A percentile compares a stretch with the other conserved stretches of the same genome.
Conservation (phyloP, 2,888 invertebrate species). For the Parapristionchus giblindavisi region DNA sequence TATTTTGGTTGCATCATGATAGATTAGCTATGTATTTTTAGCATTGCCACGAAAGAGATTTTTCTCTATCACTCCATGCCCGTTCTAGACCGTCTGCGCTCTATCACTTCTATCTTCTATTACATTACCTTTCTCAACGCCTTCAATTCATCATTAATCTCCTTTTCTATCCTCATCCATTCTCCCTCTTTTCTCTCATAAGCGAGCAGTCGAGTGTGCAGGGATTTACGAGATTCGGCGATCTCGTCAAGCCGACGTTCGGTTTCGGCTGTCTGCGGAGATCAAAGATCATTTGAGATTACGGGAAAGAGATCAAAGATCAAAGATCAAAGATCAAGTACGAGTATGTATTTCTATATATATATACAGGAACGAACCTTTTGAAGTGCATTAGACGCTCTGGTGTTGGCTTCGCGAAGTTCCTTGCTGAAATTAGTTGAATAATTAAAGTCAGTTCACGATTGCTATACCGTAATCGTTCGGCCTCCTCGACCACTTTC, state of each 20-base stretch:
- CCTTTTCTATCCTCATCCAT: conserved; percentile 51
- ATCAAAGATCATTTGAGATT: not conserved
- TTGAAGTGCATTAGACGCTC: conserved; percentile 12
- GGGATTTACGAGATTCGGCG: conserved; percentile 34
- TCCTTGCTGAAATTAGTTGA: conserved; percentile 22
- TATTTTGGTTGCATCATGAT: no score
- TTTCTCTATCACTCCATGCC: no score
- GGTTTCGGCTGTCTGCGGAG: conserved; percentile 28
- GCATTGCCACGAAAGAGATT: no score
- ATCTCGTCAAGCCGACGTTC: conserved; percentile 47
- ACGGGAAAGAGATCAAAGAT: no score
- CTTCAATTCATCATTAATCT: conserved; percentile 56
- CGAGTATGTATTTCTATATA: not conserved
- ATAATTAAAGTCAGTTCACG: conserved; percentile 5
- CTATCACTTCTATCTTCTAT: no score
- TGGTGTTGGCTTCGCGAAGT: conserved; percentile 19
- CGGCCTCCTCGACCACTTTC: conserved; percentile 39
- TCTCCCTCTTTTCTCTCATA: conserved; percentile 41
- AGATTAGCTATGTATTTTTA: no score
- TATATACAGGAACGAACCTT: conserved; percentile 20
- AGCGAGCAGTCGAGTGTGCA: conserved; percentile 28
- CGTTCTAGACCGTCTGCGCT: no score
- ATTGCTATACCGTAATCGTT: conserved; percentile 39
- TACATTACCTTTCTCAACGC: conserved; percentile 51
- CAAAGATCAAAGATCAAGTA: no score